Conservation (phyloP, 2,797 vertebrate species). For the Clarias pachynema region DNA sequence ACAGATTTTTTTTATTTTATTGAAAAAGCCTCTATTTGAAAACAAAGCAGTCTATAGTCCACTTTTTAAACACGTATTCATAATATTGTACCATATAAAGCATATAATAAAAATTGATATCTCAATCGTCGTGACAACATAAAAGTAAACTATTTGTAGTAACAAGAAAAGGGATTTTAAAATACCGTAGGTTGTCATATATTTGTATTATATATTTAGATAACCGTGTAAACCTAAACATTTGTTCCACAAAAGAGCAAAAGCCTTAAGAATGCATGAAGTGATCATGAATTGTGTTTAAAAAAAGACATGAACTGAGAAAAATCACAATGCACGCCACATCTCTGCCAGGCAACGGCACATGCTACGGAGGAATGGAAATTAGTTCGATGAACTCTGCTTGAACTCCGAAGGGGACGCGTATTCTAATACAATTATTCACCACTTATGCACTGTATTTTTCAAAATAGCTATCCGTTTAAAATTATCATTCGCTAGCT, state of each 20-base stretch:
- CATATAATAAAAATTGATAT: background rate
- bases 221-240: background rate
- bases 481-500: constrained; percentile 15
- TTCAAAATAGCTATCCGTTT: constrained; percentile 42
- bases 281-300: background rate
- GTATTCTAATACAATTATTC: constrained; percentile 69
- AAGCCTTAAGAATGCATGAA: background rate
- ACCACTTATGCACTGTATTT: constrained; percentile 60
- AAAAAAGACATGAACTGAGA: constrained; percentile 32
- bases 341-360: constrained; percentile 58
- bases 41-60: background rate
- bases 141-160: background rate
- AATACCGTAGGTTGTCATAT: background rate
- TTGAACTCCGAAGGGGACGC: constrained; percentile 69
- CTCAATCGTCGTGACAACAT: background rate
- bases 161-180: background rate
- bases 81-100: background rate
- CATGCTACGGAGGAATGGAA: constrained; percentile 60
- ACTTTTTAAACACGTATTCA: background rate
- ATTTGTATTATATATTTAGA: too few species aligned
- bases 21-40: background rate
- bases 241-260: background rate
- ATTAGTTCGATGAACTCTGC: constrained; percentile 73
- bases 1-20: constrained; percentile 61
- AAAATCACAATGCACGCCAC: constrained; percentile 52